A percentile compares a stretch with the other conserved stretches of the same genome.
phyloP scores from a whole-genome alignment of 2,113 vertebrate species.

The Corydoras maculifer region DNA sequence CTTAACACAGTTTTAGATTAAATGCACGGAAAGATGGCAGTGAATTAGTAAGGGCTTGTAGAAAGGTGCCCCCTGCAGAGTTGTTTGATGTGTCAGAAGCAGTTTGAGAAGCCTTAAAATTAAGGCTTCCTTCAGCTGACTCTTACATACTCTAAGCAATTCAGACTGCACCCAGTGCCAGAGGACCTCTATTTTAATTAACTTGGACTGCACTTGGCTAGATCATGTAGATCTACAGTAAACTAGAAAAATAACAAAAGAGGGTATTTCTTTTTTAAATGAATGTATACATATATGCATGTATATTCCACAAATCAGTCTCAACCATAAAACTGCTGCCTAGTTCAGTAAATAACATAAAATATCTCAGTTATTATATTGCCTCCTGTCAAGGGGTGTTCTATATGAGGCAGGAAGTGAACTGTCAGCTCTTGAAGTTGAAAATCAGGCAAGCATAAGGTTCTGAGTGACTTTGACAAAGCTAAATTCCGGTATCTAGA shows the following conservation, averaged over 20 bases:
- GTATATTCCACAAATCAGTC: no score
- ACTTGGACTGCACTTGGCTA: conserved; percentile 28
- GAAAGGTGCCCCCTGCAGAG: conserved; percentile 23
- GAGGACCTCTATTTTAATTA: conserved; percentile 22
- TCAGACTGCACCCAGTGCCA: neutral
- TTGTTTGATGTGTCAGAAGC: conserved; percentile 19
- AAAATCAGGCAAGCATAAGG: no score
- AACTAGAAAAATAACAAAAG: neutral
- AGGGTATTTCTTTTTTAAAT: no score
- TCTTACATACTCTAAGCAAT: neutral
- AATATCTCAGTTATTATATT: no score
- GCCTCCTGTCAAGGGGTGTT: no score
- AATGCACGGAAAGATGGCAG: conserved; percentile 20
- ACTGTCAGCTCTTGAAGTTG: no score
- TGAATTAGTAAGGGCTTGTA: conserved; percentile 30
- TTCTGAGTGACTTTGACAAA: no score
- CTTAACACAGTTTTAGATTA: conserved; percentile 42
- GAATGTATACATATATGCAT: no score
- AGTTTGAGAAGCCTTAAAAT: conserved; percentile 17
- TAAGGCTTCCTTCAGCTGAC: neutral
- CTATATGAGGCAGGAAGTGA: no score
- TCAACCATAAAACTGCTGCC: no score
- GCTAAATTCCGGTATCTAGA: no score
- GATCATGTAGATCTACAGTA: conserved; percentile 26
- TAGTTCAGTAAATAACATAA: no score